These are phyloP conservation scores for Istiophorus platypterus DNA, from an alignment of 2,113 vertebrate genomes.

Conservation along the genomic window DNA sequence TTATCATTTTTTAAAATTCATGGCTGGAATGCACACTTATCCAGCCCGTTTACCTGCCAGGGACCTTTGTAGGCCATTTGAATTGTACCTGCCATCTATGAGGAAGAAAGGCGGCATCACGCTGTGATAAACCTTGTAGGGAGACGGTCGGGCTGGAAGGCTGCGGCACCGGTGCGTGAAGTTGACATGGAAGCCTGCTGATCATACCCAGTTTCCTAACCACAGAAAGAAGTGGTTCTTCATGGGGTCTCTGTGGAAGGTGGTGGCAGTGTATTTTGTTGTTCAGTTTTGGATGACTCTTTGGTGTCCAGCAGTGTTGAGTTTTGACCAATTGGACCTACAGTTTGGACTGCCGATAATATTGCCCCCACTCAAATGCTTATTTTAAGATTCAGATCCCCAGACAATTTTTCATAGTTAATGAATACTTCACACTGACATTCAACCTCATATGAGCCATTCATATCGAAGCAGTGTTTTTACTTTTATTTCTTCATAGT, in stretches of 20 bases:
- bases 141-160: background rate
- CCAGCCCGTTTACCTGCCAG: no score
- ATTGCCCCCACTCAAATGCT: background rate
- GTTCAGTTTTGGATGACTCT: background rate
- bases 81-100: no score
- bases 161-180: background rate
- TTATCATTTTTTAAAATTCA: no score
- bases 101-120: no score
- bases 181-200: background rate
- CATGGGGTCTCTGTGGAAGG: background rate
- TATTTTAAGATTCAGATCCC: background rate
- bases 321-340: background rate
- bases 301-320: background rate
- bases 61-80: no score
- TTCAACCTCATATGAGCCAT: constrained; percentile 19
- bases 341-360: background rate
- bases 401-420: background rate
- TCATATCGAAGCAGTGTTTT: constrained; percentile 14
- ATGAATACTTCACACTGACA: constrained; percentile 7
- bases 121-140: background rate
- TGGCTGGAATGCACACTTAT: no score
- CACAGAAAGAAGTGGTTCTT: background rate
- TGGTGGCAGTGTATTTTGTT: background rate
- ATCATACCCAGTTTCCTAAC: background rate
- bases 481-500: constrained; percentile 27